phyloP scores from a whole-genome alignment of 2,888 invertebrate genomes.

The Cephus sareptanus region DNA sequence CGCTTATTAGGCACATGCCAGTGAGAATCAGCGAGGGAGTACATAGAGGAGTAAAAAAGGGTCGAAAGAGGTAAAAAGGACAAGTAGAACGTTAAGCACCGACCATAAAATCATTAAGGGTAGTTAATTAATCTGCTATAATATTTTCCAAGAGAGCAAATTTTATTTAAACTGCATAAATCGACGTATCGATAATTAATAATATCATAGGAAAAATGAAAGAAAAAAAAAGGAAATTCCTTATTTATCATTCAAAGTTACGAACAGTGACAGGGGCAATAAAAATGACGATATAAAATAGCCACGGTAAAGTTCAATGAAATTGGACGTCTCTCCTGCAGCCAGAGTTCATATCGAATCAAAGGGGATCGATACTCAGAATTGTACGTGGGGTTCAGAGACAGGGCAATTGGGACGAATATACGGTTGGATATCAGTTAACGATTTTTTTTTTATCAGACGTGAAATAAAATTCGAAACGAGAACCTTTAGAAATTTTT shows the following conservation, averaged over 20 bases:
- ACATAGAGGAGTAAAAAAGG: neutral
- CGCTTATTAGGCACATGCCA: neutral
- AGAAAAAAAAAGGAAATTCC: neutral
- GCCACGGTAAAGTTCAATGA: conserved; percentile 15
- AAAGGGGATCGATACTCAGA: neutral
- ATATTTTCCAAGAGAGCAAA: neutral
- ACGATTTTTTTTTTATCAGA: conserved; percentile 9
- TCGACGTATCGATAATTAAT: neutral
- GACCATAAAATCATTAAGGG: neutral
- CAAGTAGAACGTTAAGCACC: neutral
- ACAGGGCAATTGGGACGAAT: neutral
- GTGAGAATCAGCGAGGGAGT: neutral
- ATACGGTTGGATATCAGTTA: conserved; percentile 14
- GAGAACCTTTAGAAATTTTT: neutral
- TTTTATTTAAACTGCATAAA: too few species aligned
- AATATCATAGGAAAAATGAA: too few species aligned
- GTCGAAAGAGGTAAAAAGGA: neutral
- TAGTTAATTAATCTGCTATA: neutral
- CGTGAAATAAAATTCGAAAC: neutral
- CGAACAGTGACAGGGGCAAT: neutral
- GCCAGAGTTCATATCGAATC: neutral
- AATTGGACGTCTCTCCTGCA: conserved; percentile 16
- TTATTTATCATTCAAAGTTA: neutral
- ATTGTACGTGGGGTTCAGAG: neutral
- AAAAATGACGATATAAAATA: neutral